Evolutionary conservation across 2,888 invertebrate species (phyloP), one percentile per base, ranked within the genome.

Genomic region (Lasioglossum figueresi): DNA sequence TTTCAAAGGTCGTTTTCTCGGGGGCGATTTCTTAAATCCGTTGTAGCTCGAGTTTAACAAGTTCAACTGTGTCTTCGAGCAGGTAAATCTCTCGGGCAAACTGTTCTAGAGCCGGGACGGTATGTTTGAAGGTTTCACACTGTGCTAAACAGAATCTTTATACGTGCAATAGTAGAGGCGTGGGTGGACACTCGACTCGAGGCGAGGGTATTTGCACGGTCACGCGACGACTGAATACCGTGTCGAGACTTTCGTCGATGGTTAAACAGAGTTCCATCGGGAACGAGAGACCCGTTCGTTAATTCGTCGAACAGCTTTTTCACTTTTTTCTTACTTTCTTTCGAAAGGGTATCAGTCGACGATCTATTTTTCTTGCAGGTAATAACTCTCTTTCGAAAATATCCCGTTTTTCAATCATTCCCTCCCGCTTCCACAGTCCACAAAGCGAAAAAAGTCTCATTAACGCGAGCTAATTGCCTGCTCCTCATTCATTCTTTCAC

Each of bases 91-190:
- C 45, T 10, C 34, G 34, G 16, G 34, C 43, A 48, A 76, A 76
- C 74, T 40, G 34, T 68, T 34, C 16, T 12, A 43, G 31, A 34
- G 34, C 31, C 34, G 27, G 19, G 23, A 10, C 27, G 52, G n/a
- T 56, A 66, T 23, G 48, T 79, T 73, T 48, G 48, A 81, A 23
- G 63, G 79, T 72, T 82, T 81, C 71, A 31, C 31, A 31, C 31
- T 19, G 19, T 43, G 72, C n/a, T 34, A 75, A 80, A 80, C 68
- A 66, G 79, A 80, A 80, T 75, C 79, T 80, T 72, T 72, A 72
- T 48, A 72, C 48, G 79, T 80, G 48, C 40, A 80, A 66, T 31
- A 74, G 37, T 37, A 73, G 45, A 37, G 23, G 31, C 45, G 72
- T 48, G 34, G 77, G 27, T 40, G 68, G 68, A 4, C 48, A 48